phyloP scores from a whole-genome alignment of 2,888 invertebrate genomes.

The Ichneumon xanthorius region DNA sequence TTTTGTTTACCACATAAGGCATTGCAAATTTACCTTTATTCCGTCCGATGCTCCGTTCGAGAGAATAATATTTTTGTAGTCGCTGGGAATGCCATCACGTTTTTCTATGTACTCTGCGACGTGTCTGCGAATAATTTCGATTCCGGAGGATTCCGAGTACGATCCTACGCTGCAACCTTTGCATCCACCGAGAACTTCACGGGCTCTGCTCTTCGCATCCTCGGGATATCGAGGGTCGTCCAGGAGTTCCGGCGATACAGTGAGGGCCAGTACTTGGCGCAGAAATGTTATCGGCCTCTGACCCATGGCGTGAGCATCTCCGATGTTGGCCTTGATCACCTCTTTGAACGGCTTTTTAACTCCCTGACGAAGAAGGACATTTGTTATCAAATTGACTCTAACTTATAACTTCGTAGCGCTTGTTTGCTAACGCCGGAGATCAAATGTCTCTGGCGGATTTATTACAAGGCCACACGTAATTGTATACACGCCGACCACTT shows the following conservation, averaged over 20 bases:
- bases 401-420: neutral
- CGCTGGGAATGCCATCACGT: conserved; percentile 92
- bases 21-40: conserved; percentile 89
- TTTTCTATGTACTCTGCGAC: conserved; percentile 94
- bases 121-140: conserved; percentile 95
- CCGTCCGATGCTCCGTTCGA: conserved; percentile 96
- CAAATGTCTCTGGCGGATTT: neutral
- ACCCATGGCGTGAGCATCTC: conserved; percentile 99
- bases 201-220: conserved; percentile 93
- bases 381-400: neutral
- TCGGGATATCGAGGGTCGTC: conserved; percentile 91
- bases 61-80: conserved; percentile 93
- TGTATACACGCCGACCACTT: conserved; percentile 1
- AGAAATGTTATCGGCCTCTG: conserved; percentile 97
- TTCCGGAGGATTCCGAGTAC: conserved; percentile 94
- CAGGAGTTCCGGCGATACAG: conserved; percentile 91
- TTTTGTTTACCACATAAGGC: neutral
- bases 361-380: conserved; percentile 87
- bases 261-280: conserved; percentile 95
- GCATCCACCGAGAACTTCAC: conserved; percentile 87
- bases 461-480: conserved; percentile 22
- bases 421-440: neutral
- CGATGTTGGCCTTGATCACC: conserved; percentile 98
- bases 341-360: conserved; percentile 94
- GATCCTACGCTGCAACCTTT: conserved; percentile 95